Conservation (phyloP, 1,140 invertebrate species). For the Saccostrea cuccullata region DNA sequence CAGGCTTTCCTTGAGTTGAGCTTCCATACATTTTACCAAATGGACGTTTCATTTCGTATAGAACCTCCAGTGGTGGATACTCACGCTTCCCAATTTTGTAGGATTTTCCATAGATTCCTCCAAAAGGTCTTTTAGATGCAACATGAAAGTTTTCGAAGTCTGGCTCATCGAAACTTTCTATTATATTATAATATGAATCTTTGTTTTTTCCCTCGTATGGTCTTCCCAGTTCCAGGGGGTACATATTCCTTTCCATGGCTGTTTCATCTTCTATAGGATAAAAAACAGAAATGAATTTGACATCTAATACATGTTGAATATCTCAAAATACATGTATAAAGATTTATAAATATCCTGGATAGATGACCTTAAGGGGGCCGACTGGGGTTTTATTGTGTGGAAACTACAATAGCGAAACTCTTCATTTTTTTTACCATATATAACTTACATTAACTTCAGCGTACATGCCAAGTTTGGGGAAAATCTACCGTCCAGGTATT, state of each 20-base stretch:
- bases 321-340: no score
- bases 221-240: neutral
- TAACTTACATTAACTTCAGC: no score
- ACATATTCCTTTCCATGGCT: neutral
- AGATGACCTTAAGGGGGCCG: no score
- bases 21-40: neutral
- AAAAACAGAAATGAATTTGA: neutral
- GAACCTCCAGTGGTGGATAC: neutral
- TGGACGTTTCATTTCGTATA: neutral
- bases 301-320: no score
- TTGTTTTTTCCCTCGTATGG: neutral
- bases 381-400: no score
- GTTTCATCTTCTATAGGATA: neutral
- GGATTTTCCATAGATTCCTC: slow-evolving; percentile 4
- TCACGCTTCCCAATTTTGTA: neutral
- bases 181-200: neutral
- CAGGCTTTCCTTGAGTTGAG: neutral
- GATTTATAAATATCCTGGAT: no score
- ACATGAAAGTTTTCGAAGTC: neutral
- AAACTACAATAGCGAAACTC: no score
- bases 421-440: no score
- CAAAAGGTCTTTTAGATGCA: slow-evolving; percentile 20
- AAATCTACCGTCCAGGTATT: no score
- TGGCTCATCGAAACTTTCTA: neutral
- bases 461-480: no score